phyloP scores from a whole-genome alignment of 2,888 invertebrate species.

The Dione vanillae region DNA sequence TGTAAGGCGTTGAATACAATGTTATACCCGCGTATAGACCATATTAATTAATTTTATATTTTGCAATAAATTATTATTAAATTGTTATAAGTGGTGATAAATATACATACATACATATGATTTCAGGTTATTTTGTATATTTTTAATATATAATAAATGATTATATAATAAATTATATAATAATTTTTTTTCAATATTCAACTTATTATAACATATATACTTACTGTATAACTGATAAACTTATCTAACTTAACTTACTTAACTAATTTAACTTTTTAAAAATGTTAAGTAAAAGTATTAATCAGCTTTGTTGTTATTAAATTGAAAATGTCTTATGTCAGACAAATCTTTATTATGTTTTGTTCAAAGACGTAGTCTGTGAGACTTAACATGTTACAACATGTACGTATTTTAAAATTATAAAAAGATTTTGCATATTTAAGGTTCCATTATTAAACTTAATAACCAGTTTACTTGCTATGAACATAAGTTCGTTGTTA shows the following conservation, averaged over 20 bases:
- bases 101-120: background rate
- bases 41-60: slow-evolving; percentile 29
- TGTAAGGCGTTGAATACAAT: slow-evolving; percentile 47
- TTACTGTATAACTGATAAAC: too few species aligned
- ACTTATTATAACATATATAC: too few species aligned
- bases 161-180: too few species aligned
- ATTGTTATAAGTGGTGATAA: slow-evolving; percentile 4
- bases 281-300: background rate
- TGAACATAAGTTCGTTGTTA: too few species aligned
- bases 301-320: background rate
- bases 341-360: background rate
- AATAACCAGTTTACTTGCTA: too few species aligned
- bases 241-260: too few species aligned
- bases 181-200: too few species aligned
- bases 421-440: background rate
- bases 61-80: slow-evolving; percentile 19
- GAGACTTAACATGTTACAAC: slow-evolving; percentile 1
- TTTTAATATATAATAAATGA: background rate
- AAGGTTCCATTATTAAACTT: too few species aligned
- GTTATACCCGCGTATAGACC: slow-evolving; percentile 22
- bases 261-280: too few species aligned
- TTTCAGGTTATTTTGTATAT: background rate
- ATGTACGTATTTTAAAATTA: background rate
- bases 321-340: background rate
- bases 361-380: background rate